Base-by-base conservation (phyloP, 2,113 vertebrate species). In the Ictalurus punctatus region DNA sequence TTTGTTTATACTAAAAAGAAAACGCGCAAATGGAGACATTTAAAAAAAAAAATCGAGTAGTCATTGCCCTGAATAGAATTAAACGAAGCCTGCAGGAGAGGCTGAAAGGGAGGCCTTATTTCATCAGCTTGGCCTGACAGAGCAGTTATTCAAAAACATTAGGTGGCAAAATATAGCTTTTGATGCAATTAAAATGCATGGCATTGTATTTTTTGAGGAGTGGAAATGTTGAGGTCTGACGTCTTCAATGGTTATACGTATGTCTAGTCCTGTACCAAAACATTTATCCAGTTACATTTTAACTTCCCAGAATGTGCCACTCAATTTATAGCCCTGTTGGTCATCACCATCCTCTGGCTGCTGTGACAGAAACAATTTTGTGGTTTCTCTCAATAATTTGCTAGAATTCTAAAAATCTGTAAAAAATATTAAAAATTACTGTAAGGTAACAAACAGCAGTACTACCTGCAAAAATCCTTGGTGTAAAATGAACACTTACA, bases 161-260 rank as follows among this genome's bases (percentile, higher is more conserved):
- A 89, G 71, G 86, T 78, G 87, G 61, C 61, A 74, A 90, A 93
- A 89, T 92, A 94, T 88, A 89, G 87, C 85, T 82, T 59, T 85
- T 89, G 30, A 78, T 56, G 87, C 71, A 87, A 92, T 89, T 89
- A 90, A 92, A 92, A 88, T 83, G 88, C 84, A 79, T 5, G 71
- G 67, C 84, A 86, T 89, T 80, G 84, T 80, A 23, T 76, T 83
- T 67, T 54, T 65, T 89, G 34, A 78, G 65, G 69, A 52, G 69
- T 76, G 54, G 34, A 52, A 34, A 78, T 67, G 27, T 54, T 80
- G 27, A n/a, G 25, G n/a, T 80, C 37, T 17, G 48, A 34, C 27
- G 74, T 78, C 21, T 54, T 67, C 30, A 71, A 79, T 6, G 23
- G 30, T 83, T 23, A 25, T 40, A 34, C 0, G 19, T 34, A 37